These are phyloP conservation scores for Arctopsyche grandis DNA, from an alignment of 1,140 invertebrate genomes.

Conservation along the genomic window DNA sequence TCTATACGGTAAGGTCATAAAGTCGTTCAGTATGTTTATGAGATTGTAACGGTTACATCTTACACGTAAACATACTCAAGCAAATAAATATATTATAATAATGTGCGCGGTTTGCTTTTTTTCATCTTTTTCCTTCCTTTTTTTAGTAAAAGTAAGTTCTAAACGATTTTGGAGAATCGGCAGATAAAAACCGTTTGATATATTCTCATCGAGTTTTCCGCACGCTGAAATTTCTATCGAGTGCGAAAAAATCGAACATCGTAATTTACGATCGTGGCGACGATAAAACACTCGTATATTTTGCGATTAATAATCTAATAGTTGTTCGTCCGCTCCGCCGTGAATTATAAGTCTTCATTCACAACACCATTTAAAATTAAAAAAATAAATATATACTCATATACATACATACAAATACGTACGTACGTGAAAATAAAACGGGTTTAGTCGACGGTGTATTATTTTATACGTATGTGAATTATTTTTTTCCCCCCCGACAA, in stretches of 20 bases:
- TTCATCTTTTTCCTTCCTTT: too few relatives aligned
- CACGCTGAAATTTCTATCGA: neutral
- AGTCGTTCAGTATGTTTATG: slow-evolving; percentile 21
- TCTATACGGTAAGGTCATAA: slow-evolving; percentile 21
- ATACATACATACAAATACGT: neutral
- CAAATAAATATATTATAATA: too few relatives aligned
- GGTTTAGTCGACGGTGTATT: too few relatives aligned
- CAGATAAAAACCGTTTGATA: too few relatives aligned
- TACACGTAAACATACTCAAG: neutral
- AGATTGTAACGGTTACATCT: slow-evolving; percentile 12
- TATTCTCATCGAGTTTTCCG: too few relatives aligned
- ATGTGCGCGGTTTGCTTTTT: too few relatives aligned
- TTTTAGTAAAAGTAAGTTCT: too few relatives aligned
- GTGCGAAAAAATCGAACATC: slow-evolving; percentile 2
- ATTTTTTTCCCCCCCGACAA: neutral
- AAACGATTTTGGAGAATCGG: too few relatives aligned
- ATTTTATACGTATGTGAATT: too few relatives aligned
- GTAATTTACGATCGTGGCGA: slow-evolving; percentile 4
- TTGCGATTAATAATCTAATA: slow-evolving; percentile 20
- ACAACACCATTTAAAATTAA: neutral
- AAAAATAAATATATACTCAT: neutral
- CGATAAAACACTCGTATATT: slow-evolving; percentile 23
- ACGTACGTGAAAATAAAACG: neutral
- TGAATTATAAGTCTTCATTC: slow-evolving; percentile 25
- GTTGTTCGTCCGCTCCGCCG: neutral